Base-by-base conservation (phyloP, 1,140 invertebrate genomes). In the Brachionus calyciflorus region DNA sequence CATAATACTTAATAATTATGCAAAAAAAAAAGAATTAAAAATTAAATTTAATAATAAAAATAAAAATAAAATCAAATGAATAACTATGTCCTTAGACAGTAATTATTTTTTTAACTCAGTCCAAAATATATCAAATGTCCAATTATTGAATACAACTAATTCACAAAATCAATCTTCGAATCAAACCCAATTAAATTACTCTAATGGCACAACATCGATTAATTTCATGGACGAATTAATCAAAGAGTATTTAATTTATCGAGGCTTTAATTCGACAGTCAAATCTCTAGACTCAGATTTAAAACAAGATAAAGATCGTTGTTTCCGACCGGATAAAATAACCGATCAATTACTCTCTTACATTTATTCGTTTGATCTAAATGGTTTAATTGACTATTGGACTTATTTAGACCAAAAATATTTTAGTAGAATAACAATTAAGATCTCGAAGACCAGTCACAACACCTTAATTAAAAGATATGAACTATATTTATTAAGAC, bases 241-340 rank as follows among this genome's bases (percentile, higher is more conserved):
- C 5, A 89, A 91, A 80, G 94, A 96, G 86, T 96, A 95, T 86
- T 87, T 96, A 68, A 81, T 95, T 14, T 95, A 90, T 81, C 87
- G 93, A 81, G 93, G 94, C 14, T 94, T 95, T 83, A 90, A 89
- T 49, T 87, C 89, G 17, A 91, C 92, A 0, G 84, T 94, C 14
- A 93, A 92, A 86, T 87, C 89, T 26, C 91, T 96, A 80, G 93
- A 96, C 80, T 86, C 87, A 77, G 94, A 96, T 84, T 85, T 94
- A 65, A 94, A 93, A 85, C 87, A 88, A 41, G 93, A 96, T 81
- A 94, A 93, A 86, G 93, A 94, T 82, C 93, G 92, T 86, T 91
- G 91, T 65, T 93, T 95, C 82, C 79, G 90, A 89, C 92, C 92
- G 5, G 93, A 96, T 81, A 91, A 91, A 87, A 91, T 96, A 79